Evolutionary conservation across 2,888 invertebrate species (phyloP).

Genomic region (Odontothrips loti): DNA sequence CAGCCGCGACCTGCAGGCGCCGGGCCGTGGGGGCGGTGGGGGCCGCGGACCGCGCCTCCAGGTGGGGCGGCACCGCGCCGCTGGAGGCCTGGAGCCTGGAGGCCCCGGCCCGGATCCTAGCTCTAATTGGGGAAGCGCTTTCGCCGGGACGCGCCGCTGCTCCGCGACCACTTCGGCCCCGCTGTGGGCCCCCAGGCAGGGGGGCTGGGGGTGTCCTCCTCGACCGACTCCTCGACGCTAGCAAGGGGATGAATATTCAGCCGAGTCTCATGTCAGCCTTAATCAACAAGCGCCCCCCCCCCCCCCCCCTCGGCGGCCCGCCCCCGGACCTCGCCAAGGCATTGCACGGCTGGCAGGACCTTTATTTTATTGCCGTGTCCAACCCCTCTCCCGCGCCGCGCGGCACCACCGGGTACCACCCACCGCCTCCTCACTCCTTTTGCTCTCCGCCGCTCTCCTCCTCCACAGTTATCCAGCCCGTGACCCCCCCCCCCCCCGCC

Average conservation of each 20-base stretch:
- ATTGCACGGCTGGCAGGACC: neutral
- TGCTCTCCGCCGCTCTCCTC: neutral
- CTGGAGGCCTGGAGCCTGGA: too few relatives aligned
- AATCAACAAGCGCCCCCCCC: conserved; percentile 9
- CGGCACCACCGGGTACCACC: neutral
- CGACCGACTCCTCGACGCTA: neutral
- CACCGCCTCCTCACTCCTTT: neutral
- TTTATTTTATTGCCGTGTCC: conserved; percentile 1
- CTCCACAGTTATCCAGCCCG: too few relatives aligned
- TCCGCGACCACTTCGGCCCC: neutral
- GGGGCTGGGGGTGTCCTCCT: too few relatives aligned
- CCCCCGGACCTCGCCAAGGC: neutral
- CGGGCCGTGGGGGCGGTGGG: too few relatives aligned
- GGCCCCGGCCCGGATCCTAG: too few relatives aligned
- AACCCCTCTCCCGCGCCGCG: neutral
- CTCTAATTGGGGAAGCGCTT: neutral
- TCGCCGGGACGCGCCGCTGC: neutral
- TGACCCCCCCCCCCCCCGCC: too few relatives aligned
- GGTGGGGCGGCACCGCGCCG: too few relatives aligned
- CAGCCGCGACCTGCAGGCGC: too few relatives aligned
- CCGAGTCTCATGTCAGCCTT: neutral
- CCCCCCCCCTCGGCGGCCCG: neutral
- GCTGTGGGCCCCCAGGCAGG: too few relatives aligned
- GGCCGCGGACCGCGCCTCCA: too few relatives aligned
- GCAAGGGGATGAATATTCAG: conserved; percentile 11